Percentiles rank a stretch among this genome's conserved stretches.
Conservation (phyloP, 2,797 vertebrate species). For the Anguilla obscura region DNA sequence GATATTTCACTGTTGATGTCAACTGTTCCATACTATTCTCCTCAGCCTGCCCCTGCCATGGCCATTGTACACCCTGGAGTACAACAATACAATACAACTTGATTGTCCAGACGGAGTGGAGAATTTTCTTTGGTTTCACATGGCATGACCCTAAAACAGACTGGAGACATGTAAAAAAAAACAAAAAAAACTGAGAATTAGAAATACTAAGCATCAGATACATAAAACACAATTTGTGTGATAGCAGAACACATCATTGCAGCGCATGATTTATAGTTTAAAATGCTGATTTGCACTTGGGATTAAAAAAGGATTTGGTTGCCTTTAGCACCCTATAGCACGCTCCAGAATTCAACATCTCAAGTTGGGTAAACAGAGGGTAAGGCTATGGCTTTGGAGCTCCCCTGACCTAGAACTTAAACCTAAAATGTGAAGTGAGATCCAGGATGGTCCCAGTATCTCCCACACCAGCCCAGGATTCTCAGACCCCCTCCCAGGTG, state of each 20-base stretch:
- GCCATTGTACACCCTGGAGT: not conserved
- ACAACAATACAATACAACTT: not conserved
- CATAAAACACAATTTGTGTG: not conserved
- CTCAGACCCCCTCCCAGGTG: not conserved
- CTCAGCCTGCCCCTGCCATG: not conserved
- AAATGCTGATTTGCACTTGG: too few species aligned
- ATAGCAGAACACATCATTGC: not conserved
- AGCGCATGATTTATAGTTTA: too few species aligned
- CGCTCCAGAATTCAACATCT: too few species aligned
- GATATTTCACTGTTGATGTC: slow-evolving; percentile 14
- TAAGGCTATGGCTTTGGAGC: too few species aligned
- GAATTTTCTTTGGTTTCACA: not conserved
- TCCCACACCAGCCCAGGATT: not conserved
- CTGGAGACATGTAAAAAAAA: not conserved
- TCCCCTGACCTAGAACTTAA: too few species aligned
- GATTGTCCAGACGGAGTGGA: not conserved
- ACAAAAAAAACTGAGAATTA: not conserved
- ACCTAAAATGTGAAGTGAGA: too few species aligned
- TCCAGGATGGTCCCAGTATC: not conserved
- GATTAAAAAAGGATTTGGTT: too few species aligned
- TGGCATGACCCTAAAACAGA: not conserved
- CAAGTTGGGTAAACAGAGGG: too few species aligned
- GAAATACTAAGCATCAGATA: not conserved
- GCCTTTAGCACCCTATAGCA: too few species aligned
- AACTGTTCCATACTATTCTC: not conserved